Evolutionary conservation across 2,888 invertebrate genomes (phyloP), one percentile per base, ranked within the genome.

Genomic region (Cactoblastis cactorum): DNA sequence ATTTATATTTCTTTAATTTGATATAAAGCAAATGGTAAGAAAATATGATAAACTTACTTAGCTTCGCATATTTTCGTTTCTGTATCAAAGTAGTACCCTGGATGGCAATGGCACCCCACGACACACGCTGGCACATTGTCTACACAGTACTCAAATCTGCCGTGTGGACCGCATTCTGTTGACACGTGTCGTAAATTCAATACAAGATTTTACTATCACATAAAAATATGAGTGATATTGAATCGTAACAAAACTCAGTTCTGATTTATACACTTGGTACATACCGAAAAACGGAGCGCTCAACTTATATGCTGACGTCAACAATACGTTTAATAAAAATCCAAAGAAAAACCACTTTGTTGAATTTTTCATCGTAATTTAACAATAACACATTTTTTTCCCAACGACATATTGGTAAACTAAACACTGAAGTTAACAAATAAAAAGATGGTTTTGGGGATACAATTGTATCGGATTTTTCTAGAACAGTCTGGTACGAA

Each of bases 51-150:
- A 33, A 53, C 52, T 57, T 77, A 88, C 88, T 82, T 88, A 3
- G 79, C 77, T 68, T 88, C 88, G 58, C 88, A 88, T 68, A 87
- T 80, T 74, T 88, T 88, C 1, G 79, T 69, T 34, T 83, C 82
- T 0, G 86, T 85, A 45, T 88, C 88, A 52, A 88, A 88, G 58
- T 83, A 88, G 57, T 79, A 87, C 49, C 88, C 88, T 0, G 88
- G 88, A 48, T 87, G 82, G 53, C 88, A 88, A 57, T 88, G 84
- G 55, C 88, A 88, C 19, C 88, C 88, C 18, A 87, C 58, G n/a
- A 88, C 74, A 61, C 88, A 88, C n/a, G 80, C 86, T 1, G 83
- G 79, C 45, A 77, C 66, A 32, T 71, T 81, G 46, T 87, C 83
- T 46, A 87, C 74, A 59, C 88, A 88, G 55, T 88, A 88, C 63